Conservation (phyloP, 2,888 invertebrate genomes). For the Auanema sp. region DNA sequence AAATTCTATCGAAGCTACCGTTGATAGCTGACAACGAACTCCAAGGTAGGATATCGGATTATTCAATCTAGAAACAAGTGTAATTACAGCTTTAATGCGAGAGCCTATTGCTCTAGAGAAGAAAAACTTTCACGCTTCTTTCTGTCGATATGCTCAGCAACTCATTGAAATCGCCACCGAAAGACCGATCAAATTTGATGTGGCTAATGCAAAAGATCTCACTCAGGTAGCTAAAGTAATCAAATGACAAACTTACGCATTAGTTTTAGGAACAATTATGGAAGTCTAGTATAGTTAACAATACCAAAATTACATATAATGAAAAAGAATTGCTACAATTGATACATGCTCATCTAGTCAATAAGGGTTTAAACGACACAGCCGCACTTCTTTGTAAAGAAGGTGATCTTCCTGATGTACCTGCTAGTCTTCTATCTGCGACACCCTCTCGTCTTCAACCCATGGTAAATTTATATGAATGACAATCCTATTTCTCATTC, state of each 20-base stretch:
- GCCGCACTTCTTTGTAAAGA: constrained; percentile 34
- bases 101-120: constrained; percentile 96
- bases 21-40: constrained; percentile 89
- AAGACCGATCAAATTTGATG: constrained; percentile 29
- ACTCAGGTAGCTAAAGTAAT: constrained; percentile 19
- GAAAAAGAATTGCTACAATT: constrained; percentile 88
- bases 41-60: constrained; percentile 71
- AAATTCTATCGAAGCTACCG: constrained; percentile 92
- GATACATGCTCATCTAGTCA: constrained; percentile 72
- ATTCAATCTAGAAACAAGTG: neutral
- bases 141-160: constrained; percentile 89
- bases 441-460: constrained; percentile 25
- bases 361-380: constrained; percentile 24
- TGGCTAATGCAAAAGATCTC: constrained; percentile 20
- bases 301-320: constrained; percentile 91
- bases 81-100: constrained; percentile 79
- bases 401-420: constrained; percentile 47
- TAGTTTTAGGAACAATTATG: constrained; percentile 49
- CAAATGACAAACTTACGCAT: no score
- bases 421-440: constrained; percentile 32
- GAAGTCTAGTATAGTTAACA: constrained; percentile 86
- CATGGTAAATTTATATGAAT: constrained; percentile 18
- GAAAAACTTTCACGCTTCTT: constrained; percentile 88
- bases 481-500: no score
- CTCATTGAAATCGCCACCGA: constrained; percentile 74